Base-by-base conservation (phyloP, 1,140 invertebrate genomes). In the Bombyx mori region DNA sequence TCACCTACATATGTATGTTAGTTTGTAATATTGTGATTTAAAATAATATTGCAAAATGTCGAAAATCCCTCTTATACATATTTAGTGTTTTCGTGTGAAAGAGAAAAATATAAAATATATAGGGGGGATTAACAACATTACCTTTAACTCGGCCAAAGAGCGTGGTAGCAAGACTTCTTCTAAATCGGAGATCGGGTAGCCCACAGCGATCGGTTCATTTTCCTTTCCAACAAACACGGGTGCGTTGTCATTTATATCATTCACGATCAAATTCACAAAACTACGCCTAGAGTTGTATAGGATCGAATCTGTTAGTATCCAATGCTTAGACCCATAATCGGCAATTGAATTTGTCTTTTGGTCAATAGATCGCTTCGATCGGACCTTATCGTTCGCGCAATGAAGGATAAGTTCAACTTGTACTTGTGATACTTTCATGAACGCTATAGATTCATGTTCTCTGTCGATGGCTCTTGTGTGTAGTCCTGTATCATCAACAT, bases 211-310 rank as follows among this genome's bases (percentile, higher is more conserved):
- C n/a, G 84, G 75, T 60, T 80, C 75, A n/a, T 65, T 60, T 52
- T 75, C 68, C 54, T 75, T 79, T 18, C 69, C 69, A 35, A 76
- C 57, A 65, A 89, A 89, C 63, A 83, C 73, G 6, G 89, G 88
- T 18, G 60, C 26, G 60, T 89, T 87, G 56, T 89, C 87, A 62
- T 89, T 89, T 7, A 88, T 87, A 65, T 89, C 89, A n/a, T 82
- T 79, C 5, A 89, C 81, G 47, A 89, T 85, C 18, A 89, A 61
- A 55, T 85, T 82, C 5, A 89, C 78, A 43, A 88, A 65, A 50
- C 75, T 85, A 12, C 79, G 66, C 56, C 76, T 73, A 5, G 77
- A 56, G 51, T 81, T 76, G 60, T 77, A 82, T 6, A 56, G 46
- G 54, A 88, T 84, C 12, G 74, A 63, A 50, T 88, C 78, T 9